phyloP scores from a whole-genome alignment of 1,140 invertebrate genomes.

The Aculops lycopersici region DNA sequence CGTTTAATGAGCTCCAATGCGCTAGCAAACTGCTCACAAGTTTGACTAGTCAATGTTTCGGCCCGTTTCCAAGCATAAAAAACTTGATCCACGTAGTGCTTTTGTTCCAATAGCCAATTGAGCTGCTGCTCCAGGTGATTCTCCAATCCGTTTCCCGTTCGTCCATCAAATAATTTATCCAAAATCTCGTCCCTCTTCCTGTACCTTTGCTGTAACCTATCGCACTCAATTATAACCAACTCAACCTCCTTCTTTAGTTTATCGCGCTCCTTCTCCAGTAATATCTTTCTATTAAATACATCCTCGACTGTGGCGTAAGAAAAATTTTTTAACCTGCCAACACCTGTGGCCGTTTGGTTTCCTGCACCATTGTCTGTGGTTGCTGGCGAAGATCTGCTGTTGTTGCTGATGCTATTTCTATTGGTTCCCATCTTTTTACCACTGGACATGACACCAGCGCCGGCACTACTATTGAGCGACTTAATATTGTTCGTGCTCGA shows the following conservation, averaged over 20 bases:
- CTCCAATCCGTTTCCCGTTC: conserved; percentile 21
- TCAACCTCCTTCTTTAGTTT: background rate
- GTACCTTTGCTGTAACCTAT: background rate
- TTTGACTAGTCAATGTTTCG: conserved; percentile 20
- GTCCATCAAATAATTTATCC: conserved; percentile 19
- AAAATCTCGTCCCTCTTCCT: conserved; percentile 1
- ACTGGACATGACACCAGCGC: background rate
- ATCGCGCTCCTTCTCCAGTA: background rate
- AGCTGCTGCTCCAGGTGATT: conserved; percentile 22
- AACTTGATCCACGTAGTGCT: conserved; percentile 20
- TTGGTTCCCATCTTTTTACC: background rate
- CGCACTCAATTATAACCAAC: background rate
- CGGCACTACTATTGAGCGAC: too few relatives aligned
- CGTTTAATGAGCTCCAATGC: conserved; percentile 20
- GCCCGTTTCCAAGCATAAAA: conserved; percentile 24
- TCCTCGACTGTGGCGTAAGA: too few relatives aligned
- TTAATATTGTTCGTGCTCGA: too few relatives aligned
- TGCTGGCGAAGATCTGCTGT: too few relatives aligned
- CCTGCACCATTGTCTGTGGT: too few relatives aligned
- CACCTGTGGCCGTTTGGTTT: too few relatives aligned
- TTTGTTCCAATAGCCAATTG: conserved; percentile 21
- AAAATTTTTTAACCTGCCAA: too few relatives aligned
- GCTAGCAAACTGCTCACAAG: conserved; percentile 18
- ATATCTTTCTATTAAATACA: background rate
- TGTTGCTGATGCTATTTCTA: background rate